phyloP scores from a whole-genome alignment of 2,113 vertebrate species.

The Rousettus leschenaultii region DNA sequence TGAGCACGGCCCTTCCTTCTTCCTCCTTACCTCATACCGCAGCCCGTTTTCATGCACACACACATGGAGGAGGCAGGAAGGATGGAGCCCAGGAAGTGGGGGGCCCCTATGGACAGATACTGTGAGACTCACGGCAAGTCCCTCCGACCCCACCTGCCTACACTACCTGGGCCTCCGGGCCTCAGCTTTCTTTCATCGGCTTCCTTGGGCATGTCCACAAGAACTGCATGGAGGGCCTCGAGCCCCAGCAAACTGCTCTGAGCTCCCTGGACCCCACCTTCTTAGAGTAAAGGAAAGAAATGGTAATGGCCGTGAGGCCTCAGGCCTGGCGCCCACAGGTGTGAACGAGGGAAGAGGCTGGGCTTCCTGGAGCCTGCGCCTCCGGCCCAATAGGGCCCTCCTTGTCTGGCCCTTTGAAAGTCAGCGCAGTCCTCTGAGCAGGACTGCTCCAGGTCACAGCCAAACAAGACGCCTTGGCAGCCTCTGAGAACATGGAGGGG shows the following conservation, averaged over 20 bases:
- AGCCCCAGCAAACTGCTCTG: background rate
- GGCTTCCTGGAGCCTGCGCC: background rate
- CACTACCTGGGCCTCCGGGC: background rate
- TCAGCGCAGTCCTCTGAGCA: background rate
- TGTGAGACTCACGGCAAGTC: background rate
- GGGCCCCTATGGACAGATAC: background rate
- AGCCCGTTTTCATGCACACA: background rate
- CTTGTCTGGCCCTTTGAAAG: conserved; percentile 61
- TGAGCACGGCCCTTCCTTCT: background rate
- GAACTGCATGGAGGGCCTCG: background rate
- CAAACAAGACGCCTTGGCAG: conserved; percentile 65
- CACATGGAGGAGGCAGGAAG: background rate
- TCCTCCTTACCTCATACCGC: background rate
- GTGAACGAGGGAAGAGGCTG: background rate
- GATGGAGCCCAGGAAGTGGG: background rate
- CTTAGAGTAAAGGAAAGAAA: background rate
- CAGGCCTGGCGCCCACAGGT: background rate
- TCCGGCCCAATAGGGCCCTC: conserved; percentile 37
- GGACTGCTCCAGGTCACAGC: conserved; percentile 12
- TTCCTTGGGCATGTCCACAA: background rate
- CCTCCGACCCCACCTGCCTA: background rate
- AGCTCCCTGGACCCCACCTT: background rate
- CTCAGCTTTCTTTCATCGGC: background rate
- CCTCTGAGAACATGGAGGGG: conserved; percentile 57
- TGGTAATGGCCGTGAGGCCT: background rate